Base-by-base conservation (phyloP, 2,113 vertebrate species). In the Parus major region DNA sequence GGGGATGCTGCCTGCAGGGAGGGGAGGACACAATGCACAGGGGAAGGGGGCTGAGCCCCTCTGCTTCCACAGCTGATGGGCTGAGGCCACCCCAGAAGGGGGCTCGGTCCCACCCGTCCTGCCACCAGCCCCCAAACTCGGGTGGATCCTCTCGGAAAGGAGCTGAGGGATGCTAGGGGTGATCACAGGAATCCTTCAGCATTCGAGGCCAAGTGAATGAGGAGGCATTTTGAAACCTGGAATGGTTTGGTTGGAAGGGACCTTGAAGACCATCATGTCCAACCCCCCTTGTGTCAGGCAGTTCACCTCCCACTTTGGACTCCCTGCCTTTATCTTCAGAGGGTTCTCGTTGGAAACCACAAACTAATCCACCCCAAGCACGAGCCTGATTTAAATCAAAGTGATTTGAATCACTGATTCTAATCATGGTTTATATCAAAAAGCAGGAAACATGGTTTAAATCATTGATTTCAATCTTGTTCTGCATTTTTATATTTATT, bases 361-460 rank as follows among this genome's bases (percentile, higher is more conserved):
- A 92, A 88, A 52, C 44, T 92, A 90, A 96, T 88, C 92, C 80
- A 92, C 36, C 33, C 85, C 2, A 0, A 92, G 88, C 86, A 63
- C 3, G 44, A 94, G 80, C n/a, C 68, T 60, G 68, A 97, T 81
- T 78, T 44, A 66, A 90, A 95, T 93, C 92, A 82, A 82, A 95
- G 65, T 1, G 61, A 95, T 93, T 60, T 82, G 59, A 94, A 96
- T 94, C 90, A 56, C 83, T 65, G 78, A 94, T 84, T 91, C 65
- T 87, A 79, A 96, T 96, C 91, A 46, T 5, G 57, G 49, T 59
- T 75, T 56, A 35, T 84, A 93, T 89, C 89, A 95, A 88, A 88
- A 95, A 91, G 83, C 94, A 92, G 96, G 94, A 97, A 96, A 87
- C 53, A 85, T 52, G 77, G 77, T 92, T 95, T 93, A 95, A 95